phyloP scores from a whole-genome alignment of 2,113 vertebrate genomes.

The Myrmecobius fasciatus region DNA sequence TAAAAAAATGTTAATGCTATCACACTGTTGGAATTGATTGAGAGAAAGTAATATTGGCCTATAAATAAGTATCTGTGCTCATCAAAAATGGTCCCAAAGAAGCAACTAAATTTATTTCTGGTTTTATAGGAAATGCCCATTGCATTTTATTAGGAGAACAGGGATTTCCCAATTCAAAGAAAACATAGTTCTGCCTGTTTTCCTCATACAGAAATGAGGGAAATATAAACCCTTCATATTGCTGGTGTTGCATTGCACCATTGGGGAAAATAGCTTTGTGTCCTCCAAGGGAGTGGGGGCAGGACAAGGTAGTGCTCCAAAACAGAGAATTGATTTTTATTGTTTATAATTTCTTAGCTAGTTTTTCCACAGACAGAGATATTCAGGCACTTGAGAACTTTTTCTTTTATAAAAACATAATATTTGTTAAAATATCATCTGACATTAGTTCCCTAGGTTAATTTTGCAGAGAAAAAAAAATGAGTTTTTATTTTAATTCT shows the following conservation, averaged over 20 bases:
- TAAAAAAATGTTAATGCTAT: neutral
- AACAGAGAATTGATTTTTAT: constrained; percentile 63
- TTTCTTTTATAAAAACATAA: constrained; percentile 21
- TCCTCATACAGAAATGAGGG: neutral
- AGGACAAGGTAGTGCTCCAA: constrained; percentile 55
- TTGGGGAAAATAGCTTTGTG: neutral
- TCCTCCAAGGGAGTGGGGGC: neutral
- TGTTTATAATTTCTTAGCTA: constrained; percentile 71
- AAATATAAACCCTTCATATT: constrained; percentile 25
- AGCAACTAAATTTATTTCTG: neutral
- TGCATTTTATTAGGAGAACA: constrained; percentile 57
- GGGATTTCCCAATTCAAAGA: constrained; percentile 37
- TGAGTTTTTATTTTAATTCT: constrained; percentile 53
- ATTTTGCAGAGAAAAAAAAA: constrained; percentile 49
- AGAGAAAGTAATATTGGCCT: neutral
- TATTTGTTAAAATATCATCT: constrained; percentile 45
- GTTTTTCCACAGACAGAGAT: constrained; percentile 54
- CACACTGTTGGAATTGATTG: neutral
- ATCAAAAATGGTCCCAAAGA: neutral
- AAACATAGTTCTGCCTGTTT: neutral
- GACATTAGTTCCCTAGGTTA: constrained; percentile 54
- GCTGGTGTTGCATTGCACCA: neutral
- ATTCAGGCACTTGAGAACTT: neutral
- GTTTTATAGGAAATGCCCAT: constrained; percentile 43
- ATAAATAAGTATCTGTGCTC: neutral